Evolutionary conservation across 2,797 vertebrate genomes (phyloP).

Genomic region (Avahi laniger): DNA sequence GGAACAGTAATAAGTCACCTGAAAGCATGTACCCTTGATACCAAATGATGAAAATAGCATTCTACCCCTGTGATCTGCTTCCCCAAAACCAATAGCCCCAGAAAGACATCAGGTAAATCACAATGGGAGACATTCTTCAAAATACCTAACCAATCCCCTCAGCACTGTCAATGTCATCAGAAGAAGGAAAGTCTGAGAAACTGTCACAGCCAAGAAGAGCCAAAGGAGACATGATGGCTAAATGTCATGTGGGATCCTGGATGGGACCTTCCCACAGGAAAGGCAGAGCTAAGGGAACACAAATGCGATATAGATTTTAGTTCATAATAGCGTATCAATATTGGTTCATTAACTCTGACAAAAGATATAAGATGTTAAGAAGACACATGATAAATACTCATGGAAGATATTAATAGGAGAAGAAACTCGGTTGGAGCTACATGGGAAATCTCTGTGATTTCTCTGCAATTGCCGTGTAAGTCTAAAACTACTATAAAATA

Average conservation of each 20-base stretch:
- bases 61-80: background rate
- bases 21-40: background rate
- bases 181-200: background rate
- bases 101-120: background rate
- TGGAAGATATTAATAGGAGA: background rate
- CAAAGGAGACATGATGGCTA: background rate
- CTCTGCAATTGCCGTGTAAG: background rate
- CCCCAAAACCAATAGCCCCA: background rate
- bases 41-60: background rate
- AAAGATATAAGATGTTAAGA: background rate
- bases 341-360: background rate
- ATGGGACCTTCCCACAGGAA: background rate
- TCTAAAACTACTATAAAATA: background rate
- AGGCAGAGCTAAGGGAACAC: background rate
- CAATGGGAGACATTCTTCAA: background rate
- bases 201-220: background rate
- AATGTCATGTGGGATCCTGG: background rate
- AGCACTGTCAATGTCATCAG: background rate
- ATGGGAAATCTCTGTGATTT: background rate
- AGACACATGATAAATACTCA: background rate
- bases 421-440: background rate
- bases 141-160: background rate
- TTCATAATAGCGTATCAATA: background rate
- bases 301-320: background rate
- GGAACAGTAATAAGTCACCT: background rate